Conservation (phyloP, 2,797 vertebrate genomes). For the Gephyroberyx darwinii region DNA sequence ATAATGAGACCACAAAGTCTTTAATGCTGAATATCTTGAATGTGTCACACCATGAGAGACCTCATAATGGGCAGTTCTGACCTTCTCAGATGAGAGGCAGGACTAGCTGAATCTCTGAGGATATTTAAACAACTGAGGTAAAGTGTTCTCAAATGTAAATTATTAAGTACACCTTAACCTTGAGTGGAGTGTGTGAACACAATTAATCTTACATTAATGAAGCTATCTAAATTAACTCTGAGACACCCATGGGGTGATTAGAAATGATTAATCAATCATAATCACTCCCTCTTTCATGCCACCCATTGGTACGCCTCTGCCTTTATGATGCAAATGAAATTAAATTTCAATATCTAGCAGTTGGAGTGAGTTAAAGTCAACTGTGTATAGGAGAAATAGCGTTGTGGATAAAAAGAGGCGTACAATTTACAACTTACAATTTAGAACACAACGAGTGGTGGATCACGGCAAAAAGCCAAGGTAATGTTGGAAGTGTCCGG, state of each 20-base stretch:
- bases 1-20: not conserved
- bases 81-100: slow-evolving; percentile 27
- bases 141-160: slow-evolving; percentile 71
- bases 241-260: slow-evolving; percentile 56
- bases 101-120: slow-evolving; percentile 18
- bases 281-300: slow-evolving; percentile 54
- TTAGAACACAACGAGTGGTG: too few species aligned
- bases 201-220: slow-evolving; percentile 77
- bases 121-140: slow-evolving; percentile 67
- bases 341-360: slow-evolving; percentile 10
- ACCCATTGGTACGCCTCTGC: slow-evolving; percentile 7
- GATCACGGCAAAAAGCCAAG: too few species aligned
- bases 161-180: slow-evolving; percentile 81
- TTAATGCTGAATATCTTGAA: slow-evolving; percentile 15
- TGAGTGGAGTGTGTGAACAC: slow-evolving; percentile 70
- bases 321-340: slow-evolving; percentile 45
- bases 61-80: slow-evolving; percentile 13
- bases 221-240: slow-evolving; percentile 73
- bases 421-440: too few species aligned
- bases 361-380: slow-evolving; percentile 1
- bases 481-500: too few species aligned
- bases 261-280: slow-evolving; percentile 73
- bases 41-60: not conserved
- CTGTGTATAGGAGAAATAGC: too few species aligned
- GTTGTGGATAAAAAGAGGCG: too few species aligned